A percentile compares a stretch with the other conserved stretches of the same genome.
phyloP scores from a whole-genome alignment of 2,888 invertebrate genomes.

The Xanthia icteritia region DNA sequence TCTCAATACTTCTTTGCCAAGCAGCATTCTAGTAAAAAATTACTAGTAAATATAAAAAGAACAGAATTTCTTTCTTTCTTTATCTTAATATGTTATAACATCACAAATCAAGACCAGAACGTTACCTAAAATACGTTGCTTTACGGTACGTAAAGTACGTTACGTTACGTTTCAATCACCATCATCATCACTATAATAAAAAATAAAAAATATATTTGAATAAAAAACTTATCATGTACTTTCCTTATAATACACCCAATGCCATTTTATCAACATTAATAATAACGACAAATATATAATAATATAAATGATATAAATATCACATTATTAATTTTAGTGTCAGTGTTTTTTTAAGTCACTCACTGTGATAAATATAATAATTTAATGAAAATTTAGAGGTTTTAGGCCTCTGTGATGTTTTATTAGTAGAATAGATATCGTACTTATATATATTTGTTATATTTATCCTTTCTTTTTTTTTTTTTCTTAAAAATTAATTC shows the following conservation, averaged over 20 bases:
- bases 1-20: not conserved
- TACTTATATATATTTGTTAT: not conserved
- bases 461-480: not conserved
- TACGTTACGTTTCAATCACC: not conserved
- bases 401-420: constrained; percentile 19
- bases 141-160: not conserved
- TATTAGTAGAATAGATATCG: not conserved
- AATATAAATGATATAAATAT: too few relatives aligned
- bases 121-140: not conserved
- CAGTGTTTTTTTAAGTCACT: constrained; percentile 12
- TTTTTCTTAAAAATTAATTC: constrained; percentile 5
- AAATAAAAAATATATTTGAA: too few relatives aligned
- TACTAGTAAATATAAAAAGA: not conserved
- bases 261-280: constrained; percentile 15
- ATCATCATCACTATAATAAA: not conserved
- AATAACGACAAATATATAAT: constrained; percentile 2
- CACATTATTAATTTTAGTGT: constrained; percentile 33
- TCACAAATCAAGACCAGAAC: constrained; percentile 13
- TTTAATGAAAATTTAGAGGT: not conserved
- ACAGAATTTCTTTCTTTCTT: not conserved
- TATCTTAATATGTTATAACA: constrained; percentile 17
- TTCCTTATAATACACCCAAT: constrained; percentile 7
- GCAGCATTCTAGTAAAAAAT: not conserved
- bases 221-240: constrained; percentile 6
- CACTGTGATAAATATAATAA: constrained; percentile 6